Conservation (phyloP, 1,140 invertebrate genomes). For the Polypedilum vanderplanki region DNA sequence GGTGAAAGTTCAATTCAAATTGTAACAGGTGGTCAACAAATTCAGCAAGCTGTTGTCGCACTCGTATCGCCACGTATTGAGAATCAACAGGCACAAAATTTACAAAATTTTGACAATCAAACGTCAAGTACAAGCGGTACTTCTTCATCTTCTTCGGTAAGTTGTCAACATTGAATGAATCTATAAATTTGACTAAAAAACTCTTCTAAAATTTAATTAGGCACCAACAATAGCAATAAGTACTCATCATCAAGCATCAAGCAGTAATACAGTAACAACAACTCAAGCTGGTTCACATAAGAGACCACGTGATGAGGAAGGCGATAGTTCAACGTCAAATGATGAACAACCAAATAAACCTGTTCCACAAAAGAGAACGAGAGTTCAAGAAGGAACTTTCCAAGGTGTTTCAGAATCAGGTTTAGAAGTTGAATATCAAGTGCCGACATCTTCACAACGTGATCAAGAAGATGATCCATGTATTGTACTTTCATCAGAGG, state of each 20-base stretch:
- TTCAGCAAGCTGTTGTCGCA: slow-evolving; percentile 64
- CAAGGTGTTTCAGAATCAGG: slow-evolving; percentile 47
- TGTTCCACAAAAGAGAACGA: slow-evolving; percentile 43
- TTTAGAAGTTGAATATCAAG: slow-evolving; percentile 64
- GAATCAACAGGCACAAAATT: slow-evolving; percentile 38
- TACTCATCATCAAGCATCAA: slow-evolving; percentile 50
- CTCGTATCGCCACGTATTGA: slow-evolving; percentile 66
- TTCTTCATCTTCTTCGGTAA: slow-evolving; percentile 34
- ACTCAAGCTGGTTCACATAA: slow-evolving; percentile 52
- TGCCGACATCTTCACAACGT: slow-evolving; percentile 72
- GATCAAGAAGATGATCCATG: slow-evolving; percentile 76
- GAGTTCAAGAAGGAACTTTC: slow-evolving; percentile 42
- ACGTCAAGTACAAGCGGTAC: slow-evolving; percentile 42
- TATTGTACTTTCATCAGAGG: slow-evolving; percentile 62
- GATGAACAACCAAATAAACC: slow-evolving; percentile 45
- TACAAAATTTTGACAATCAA: slow-evolving; percentile 45
- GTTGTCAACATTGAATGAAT: too few relatives aligned
- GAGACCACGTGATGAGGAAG: slow-evolving; percentile 50
- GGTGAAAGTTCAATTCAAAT: slow-evolving; percentile 33
- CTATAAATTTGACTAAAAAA: neutral
- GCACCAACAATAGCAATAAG: slow-evolving; percentile 40
- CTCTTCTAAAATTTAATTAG: neutral
- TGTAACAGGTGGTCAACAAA: slow-evolving; percentile 42
- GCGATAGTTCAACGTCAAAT: slow-evolving; percentile 48
- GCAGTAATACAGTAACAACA: slow-evolving; percentile 54